Percentiles rank a stretch among this genome's conserved stretches.
These are phyloP conservation scores for Drosophila phalerata DNA, from an alignment of 2,888 invertebrate genomes.

Conservation along the genomic window DNA sequence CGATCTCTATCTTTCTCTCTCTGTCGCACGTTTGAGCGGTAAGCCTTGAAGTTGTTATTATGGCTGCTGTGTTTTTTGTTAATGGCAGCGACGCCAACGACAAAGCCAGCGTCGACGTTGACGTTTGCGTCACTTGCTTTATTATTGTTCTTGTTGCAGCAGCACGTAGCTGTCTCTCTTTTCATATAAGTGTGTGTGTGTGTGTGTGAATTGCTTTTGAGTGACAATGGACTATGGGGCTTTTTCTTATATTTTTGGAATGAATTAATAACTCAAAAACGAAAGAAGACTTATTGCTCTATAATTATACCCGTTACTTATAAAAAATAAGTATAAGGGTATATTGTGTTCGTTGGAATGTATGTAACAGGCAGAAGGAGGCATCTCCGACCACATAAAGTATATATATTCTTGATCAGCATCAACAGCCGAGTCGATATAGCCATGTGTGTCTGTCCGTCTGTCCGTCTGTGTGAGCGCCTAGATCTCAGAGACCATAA, in stretches of 20 bases:
- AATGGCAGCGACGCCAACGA: constrained; percentile 45
- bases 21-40: constrained; percentile 33
- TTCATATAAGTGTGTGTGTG: constrained; percentile 16
- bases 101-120: constrained; percentile 8
- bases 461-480: too few relatives aligned
- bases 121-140: constrained; percentile 68
- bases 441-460: too few relatives aligned
- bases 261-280: background rate
- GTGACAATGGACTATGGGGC: constrained; percentile 64
- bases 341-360: too few relatives aligned
- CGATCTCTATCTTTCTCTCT: constrained; percentile 10
- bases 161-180: constrained; percentile 50
- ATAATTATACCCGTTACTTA: too few relatives aligned
- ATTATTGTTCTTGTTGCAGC: constrained; percentile 51
- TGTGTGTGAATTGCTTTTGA: constrained; percentile 40
- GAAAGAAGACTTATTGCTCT: background rate
- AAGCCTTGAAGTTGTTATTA: constrained; percentile 70
- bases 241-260: background rate
- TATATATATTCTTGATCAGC: too few relatives aligned
- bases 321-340: too few relatives aligned
- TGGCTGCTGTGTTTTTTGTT: constrained; percentile 46
- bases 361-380: too few relatives aligned
- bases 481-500: too few relatives aligned
- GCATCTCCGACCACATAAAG: too few relatives aligned
- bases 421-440: too few relatives aligned